phyloP scores from a whole-genome alignment of 53 echinoderm and acorn worm genomes.

The Paracentrotus lividus region DNA sequence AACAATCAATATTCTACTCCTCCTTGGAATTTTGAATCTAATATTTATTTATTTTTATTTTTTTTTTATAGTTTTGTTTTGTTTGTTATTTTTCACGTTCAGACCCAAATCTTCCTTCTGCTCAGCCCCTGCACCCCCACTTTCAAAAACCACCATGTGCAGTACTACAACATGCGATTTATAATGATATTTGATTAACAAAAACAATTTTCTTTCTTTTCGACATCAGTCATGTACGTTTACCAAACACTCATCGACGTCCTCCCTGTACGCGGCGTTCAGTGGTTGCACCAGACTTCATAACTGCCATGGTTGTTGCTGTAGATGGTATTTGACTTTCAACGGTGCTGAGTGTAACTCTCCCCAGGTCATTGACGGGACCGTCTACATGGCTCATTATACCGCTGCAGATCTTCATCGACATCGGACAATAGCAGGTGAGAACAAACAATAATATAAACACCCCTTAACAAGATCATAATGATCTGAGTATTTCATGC shows the following conservation, averaged over 20 bases:
- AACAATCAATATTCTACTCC: too few relatives aligned
- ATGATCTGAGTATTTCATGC: too few relatives aligned
- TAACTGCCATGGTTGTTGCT: constrained; percentile 87
- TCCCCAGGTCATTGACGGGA: constrained; percentile 83
- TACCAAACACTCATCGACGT: constrained; percentile 68
- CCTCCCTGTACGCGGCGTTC: constrained; percentile 80
- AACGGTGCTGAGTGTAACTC: constrained; percentile 84
- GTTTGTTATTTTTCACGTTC: too few relatives aligned
- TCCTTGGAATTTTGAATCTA: too few relatives aligned
- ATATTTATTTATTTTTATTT: too few relatives aligned
- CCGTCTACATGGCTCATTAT: constrained; percentile 88
- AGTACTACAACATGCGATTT: too few relatives aligned
- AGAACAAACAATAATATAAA: too few relatives aligned
- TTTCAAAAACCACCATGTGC: too few relatives aligned
- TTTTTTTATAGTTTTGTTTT: too few relatives aligned
- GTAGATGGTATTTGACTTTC: constrained; percentile 88
- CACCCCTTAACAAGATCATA: too few relatives aligned
- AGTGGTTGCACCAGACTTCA: constrained; percentile 74
- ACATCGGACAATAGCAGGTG: constrained; percentile 80
- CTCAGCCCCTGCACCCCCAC: too few relatives aligned
- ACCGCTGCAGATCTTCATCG: constrained; percentile 79
- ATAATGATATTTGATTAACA: not conserved
- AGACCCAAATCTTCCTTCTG: too few relatives aligned
- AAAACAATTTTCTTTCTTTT: not conserved
- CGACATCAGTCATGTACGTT: constrained; percentile 67